Conservation (phyloP, 2,797 vertebrate species). For the Notoglanidium macrostoma region DNA sequence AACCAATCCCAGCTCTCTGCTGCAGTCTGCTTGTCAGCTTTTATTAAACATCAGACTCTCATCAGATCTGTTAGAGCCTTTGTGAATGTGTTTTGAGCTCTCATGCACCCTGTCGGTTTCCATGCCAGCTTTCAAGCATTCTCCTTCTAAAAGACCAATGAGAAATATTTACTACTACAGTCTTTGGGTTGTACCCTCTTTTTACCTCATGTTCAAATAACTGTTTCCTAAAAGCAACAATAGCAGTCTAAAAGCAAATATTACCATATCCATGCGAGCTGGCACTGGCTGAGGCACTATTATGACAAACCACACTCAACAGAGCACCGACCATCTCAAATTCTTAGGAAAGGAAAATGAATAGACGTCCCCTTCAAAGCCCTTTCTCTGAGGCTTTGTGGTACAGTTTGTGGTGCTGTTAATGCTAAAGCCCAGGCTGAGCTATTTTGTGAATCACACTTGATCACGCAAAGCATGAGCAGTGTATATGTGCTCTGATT, state of each 20-base stretch:
- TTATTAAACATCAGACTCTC: neutral
- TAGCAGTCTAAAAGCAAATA: slow-evolving; percentile 15
- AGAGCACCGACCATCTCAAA: neutral
- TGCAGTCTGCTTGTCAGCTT: neutral
- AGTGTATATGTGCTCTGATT: neutral
- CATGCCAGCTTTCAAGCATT: neutral
- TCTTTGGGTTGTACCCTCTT: neutral
- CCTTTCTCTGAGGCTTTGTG: slow-evolving; percentile 23
- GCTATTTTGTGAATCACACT: slow-evolving; percentile 1
- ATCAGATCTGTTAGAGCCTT: neutral
- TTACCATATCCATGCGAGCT: slow-evolving; percentile 9
- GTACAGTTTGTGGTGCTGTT: neutral
- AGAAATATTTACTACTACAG: neutral
- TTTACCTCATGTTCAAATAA: neutral
- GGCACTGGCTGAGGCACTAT: neutral
- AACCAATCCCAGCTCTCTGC: neutral
- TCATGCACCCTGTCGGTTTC: neutral
- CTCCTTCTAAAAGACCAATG: neutral
- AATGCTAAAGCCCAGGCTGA: neutral
- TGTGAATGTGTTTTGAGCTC: neutral
- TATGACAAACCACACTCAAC: slow-evolving; percentile 18
- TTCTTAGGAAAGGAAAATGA: slow-evolving; percentile 11
- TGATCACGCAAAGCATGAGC: slow-evolving; percentile 8
- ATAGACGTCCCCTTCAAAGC: slow-evolving; percentile 16
- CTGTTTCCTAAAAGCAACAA: slow-evolving; percentile 18